These are phyloP conservation scores for Onychorhynchus coronatus DNA, from an alignment of 2,113 vertebrate species.

Conservation along the genomic window DNA sequence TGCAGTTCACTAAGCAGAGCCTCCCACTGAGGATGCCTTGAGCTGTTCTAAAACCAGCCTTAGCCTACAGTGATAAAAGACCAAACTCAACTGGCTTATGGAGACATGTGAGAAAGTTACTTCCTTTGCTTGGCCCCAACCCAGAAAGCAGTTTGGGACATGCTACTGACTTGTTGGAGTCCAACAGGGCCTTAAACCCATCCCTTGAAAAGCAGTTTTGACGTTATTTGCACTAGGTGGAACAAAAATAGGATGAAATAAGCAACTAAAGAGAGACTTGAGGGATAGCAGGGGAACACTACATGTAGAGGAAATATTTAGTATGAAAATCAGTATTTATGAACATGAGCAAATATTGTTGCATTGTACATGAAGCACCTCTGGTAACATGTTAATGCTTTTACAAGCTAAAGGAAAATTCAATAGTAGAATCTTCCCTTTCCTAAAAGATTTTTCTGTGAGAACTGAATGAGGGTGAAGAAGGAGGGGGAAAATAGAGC, in stretches of 20 bases:
- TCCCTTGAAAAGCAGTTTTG: not conserved
- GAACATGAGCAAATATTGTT: not conserved
- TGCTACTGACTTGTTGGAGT: not conserved
- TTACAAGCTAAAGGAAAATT: not conserved
- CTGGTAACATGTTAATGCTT: not conserved
- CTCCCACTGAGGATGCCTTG: not conserved
- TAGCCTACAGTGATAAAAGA: not conserved
- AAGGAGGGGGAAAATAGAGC: not conserved
- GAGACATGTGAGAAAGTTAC: not conserved
- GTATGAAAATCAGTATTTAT: not conserved
- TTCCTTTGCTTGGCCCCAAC: not conserved
- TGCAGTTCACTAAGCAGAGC: not conserved
- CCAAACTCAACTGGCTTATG: not conserved
- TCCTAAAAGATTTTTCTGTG: not conserved
- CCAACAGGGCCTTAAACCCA: not conserved
- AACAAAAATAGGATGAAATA: not conserved
- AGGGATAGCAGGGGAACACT: not conserved
- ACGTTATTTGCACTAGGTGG: not conserved
- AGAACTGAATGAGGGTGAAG: not conserved
- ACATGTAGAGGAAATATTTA: not conserved
- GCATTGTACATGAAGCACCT: not conserved
- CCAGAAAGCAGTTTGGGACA: not conserved
- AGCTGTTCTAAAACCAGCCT: not conserved
- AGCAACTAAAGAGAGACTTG: not conserved
- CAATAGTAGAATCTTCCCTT: not conserved